Conservation (phyloP, 37 sponge, comb jelly and placozoan species). For the Ianthella basta region DNA sequence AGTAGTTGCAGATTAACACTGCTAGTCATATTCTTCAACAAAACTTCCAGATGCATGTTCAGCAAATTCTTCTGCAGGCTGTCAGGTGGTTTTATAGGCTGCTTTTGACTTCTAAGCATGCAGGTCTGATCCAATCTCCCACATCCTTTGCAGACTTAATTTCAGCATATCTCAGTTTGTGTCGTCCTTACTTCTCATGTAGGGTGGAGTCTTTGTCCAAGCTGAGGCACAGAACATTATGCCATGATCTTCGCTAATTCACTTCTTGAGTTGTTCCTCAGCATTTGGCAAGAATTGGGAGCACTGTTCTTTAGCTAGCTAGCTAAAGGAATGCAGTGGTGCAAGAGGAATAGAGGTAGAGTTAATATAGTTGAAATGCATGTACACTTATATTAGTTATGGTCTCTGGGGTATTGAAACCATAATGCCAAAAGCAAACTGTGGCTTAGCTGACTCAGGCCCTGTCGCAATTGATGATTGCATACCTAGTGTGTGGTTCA, state of each 20-base stretch:
- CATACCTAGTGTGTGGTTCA: too few species aligned
- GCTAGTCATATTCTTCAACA: not conserved
- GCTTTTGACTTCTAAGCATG: conserved; percentile 34
- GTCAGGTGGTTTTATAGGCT: conserved; percentile 34
- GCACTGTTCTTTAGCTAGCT: too few species aligned
- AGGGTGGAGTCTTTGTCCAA: conserved; percentile 20
- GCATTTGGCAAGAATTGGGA: not conserved
- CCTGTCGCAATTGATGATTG: too few species aligned
- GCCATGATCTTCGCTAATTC: not conserved
- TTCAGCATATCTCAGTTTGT: conserved; percentile 40
- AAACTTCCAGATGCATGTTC: not conserved
- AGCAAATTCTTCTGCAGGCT: conserved; percentile 31
- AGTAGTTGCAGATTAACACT: too few species aligned
- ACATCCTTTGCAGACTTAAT: conserved; percentile 49
- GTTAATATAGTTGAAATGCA: too few species aligned
- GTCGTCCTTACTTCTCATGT: not conserved
- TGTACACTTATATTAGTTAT: too few species aligned
- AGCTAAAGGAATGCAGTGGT: too few species aligned
- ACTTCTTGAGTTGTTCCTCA: not conserved
- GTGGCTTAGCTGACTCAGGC: too few species aligned
- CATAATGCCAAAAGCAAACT: too few species aligned
- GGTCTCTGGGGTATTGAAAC: too few species aligned
- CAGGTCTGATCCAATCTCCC: conserved; percentile 46
- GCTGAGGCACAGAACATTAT: not conserved
- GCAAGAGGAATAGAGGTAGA: too few species aligned